Conservation (phyloP, 1,140 invertebrate genomes). For the Drosophila subobscura region DNA sequence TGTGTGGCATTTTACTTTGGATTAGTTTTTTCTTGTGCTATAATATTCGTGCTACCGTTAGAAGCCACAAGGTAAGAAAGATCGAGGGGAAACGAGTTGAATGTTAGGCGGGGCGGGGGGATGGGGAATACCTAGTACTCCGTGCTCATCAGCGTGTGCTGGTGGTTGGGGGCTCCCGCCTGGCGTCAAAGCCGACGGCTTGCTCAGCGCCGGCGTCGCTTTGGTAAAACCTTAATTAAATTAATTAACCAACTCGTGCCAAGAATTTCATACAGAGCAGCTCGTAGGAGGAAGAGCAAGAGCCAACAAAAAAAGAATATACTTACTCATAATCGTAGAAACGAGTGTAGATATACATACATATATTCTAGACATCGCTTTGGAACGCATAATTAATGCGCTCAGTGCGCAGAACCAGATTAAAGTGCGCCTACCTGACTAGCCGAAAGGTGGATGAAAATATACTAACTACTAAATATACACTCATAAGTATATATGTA, state of each 20-base stretch:
- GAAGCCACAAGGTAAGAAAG: conserved; percentile 28
- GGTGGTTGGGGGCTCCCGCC: not conserved
- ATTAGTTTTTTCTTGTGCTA: conserved; percentile 31
- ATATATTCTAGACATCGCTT: conserved; percentile 56
- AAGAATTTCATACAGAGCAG: conserved; percentile 56
- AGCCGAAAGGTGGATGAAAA: conserved; percentile 1
- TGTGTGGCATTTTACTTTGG: conserved; percentile 31
- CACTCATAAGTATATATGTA: conserved; percentile 5
- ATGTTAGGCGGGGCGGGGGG: conserved; percentile 40
- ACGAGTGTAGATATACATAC: no score
- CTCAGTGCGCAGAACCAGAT: conserved; percentile 80
- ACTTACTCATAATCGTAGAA: not conserved
- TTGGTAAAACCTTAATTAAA: conserved; percentile 81
- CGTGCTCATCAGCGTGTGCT: conserved; percentile 10
- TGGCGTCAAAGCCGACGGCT: conserved; percentile 42
- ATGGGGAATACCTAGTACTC: not conserved
- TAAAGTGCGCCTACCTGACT: conserved; percentile 49
- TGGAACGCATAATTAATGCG: conserved; percentile 81
- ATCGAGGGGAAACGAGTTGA: conserved; percentile 29
- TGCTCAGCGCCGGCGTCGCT: conserved; percentile 54
- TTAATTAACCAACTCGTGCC: conserved; percentile 81
- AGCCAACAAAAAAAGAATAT: conserved; percentile 35
- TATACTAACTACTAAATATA: conserved; percentile 1
- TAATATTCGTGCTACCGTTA: conserved; percentile 71
- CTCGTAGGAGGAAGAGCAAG: conserved; percentile 24